A percentile compares a stretch with the other conserved stretches of the same genome.
Conservation (phyloP, 2,113 vertebrate species). For the Pseudolaguvia tuberculata region DNA sequence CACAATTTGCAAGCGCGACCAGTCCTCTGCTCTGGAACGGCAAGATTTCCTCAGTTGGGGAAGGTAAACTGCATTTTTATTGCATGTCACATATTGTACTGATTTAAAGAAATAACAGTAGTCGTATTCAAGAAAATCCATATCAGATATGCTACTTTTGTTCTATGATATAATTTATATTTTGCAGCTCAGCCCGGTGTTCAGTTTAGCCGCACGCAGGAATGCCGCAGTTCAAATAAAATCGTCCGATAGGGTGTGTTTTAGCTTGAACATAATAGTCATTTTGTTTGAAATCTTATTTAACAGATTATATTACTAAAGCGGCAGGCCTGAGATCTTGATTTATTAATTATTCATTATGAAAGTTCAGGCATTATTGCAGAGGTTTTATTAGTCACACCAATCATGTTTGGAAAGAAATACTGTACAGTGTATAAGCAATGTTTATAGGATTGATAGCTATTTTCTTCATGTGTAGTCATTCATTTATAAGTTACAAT, state of each 20-base stretch:
- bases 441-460: not conserved
- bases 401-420: not conserved
- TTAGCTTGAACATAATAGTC: not conserved
- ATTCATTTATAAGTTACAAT: not conserved
- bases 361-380: conserved; percentile 36
- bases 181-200: not conserved
- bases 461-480: not conserved
- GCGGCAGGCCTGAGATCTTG: not conserved
- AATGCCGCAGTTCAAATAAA: conserved; percentile 43
- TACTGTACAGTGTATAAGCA: not conserved
- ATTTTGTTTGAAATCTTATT: not conserved
- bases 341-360: conserved; percentile 18
- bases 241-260: not conserved
- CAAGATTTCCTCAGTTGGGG: conserved; percentile 30
- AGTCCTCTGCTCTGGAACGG: conserved; percentile 42
- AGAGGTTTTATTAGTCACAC: not conserved
- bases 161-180: not conserved
- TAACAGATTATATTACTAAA: not conserved
- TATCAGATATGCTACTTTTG: not conserved
- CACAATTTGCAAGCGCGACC: conserved; percentile 47
- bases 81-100: not conserved
- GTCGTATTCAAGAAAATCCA: not conserved
- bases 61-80: conserved; percentile 51
- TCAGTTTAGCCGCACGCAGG: conserved; percentile 17
- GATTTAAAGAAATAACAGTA: not conserved